Evolutionary conservation across 2,888 invertebrate genomes (phyloP), one percentile per base, ranked within the genome.

Genomic region (Sesamia inferens): DNA sequence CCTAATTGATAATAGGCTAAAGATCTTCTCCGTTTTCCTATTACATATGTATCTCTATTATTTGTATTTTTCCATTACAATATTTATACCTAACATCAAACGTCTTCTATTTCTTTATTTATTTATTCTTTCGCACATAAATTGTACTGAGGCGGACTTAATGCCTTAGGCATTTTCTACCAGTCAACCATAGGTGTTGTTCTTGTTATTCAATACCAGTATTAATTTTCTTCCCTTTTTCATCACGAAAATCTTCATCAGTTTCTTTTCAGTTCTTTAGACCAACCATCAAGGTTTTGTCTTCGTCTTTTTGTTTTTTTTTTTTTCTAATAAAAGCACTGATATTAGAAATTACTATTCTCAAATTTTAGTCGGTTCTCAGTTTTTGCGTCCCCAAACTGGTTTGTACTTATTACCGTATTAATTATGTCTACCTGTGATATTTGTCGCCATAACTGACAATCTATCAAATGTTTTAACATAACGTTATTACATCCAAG

Each of bases 371-470:
- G 19, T 62, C 61, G 24, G n/a, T 66, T 55, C 72, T 22, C 24
- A 67, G 68, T 72, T 72, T 71, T 71, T 48, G 64, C 31, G 62
- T 68, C 59, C 82, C 10, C 54, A 44, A 77, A 83, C 77, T 31
- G 62, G 70, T 83, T 79, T 66, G 6, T 62, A 76, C 31, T 31
- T 51, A 71, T 72, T 82, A 78, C 55, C 68, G 77, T 74, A 72
- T 47, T 68, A 74, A 74, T 84, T 57, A 47, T 22, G 4, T 51
- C 31, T 65, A 24, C n/a, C 62, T 59, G 51, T 57, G 42, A 74
- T 13, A 57, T 65, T 69, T 76, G 55, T 79, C 57, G 55, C 71
- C 14, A 65, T 51, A n/a, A 6, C 61, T 42, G 44, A 55, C 24
- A 48, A 82, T 74, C 57, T 70, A 62, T 68, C 48, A 79, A 62